Conservation (phyloP, 1,140 invertebrate species). For the Zaprionus gabonicus region DNA sequence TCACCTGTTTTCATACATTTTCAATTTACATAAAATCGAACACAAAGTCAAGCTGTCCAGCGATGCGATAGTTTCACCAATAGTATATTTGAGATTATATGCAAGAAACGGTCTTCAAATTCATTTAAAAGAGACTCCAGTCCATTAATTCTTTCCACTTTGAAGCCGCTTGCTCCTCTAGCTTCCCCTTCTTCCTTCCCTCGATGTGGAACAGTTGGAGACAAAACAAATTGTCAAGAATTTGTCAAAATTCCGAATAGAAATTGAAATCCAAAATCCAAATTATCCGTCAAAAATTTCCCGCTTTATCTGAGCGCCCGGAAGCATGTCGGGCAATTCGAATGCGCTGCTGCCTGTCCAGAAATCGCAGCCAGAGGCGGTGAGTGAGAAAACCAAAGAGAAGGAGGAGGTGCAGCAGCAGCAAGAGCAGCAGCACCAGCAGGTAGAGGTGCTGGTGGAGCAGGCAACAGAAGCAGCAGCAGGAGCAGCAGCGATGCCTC, state of each 20-base stretch:
- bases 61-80: background rate
- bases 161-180: background rate
- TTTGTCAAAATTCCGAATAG: constrained; percentile 1
- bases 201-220: background rate
- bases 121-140: no score
- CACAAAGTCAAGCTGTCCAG: background rate
- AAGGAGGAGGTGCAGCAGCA: background rate
- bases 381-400: background rate
- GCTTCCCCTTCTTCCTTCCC: background rate
- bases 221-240: background rate
- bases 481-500: background rate
- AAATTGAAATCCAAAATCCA: constrained; percentile 2
- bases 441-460: background rate
- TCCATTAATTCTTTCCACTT: background rate
- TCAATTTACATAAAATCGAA: background rate
- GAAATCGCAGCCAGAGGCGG: constrained; percentile 1
- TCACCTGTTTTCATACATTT: background rate
- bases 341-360: background rate
- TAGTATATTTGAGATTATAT: background rate
- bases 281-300: constrained; percentile 15
- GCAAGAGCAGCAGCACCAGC: background rate
- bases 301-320: background rate
- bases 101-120: background rate
- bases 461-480: background rate
- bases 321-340: constrained; percentile 14